A percentile compares a stretch with the other conserved stretches of the same genome.
Evolutionary conservation across 2,888 invertebrate genomes (phyloP).

Genomic region (Glyphotaelius pellucidus): DNA sequence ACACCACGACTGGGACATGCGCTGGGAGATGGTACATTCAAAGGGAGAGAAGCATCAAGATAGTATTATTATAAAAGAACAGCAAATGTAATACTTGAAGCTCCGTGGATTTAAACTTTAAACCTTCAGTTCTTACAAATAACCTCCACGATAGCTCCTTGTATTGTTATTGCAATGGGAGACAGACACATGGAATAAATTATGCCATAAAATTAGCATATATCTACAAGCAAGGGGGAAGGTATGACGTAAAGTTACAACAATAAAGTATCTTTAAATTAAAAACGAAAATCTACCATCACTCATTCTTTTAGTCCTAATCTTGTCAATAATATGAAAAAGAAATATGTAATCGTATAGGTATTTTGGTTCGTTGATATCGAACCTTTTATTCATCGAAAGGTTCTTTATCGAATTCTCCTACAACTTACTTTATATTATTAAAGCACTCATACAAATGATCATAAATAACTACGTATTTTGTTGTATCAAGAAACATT

Average conservation of each 20-base stretch:
- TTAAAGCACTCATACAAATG: not conserved
- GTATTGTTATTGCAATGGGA: not conserved
- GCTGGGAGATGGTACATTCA: not conserved
- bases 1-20: conserved; percentile 24
- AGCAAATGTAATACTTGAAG: not conserved
- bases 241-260: not conserved
- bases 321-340: no score
- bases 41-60: not conserved
- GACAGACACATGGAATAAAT: not conserved
- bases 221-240: not conserved
- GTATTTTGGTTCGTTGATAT: not conserved
- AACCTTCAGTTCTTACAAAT: not conserved
- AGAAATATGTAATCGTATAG: no score
- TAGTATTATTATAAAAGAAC: not conserved
- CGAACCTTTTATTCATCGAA: not conserved
- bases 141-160: not conserved
- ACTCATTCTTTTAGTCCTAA: no score
- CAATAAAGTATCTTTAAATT: not conserved
- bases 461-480: not conserved
- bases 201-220: not conserved
- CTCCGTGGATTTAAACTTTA: not conserved
- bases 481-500: not conserved
- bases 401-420: not conserved
- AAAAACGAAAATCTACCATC: no score
- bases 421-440: not conserved